phyloP scores from a whole-genome alignment of 2,113 vertebrate genomes.

The Hypanus sabinus region DNA sequence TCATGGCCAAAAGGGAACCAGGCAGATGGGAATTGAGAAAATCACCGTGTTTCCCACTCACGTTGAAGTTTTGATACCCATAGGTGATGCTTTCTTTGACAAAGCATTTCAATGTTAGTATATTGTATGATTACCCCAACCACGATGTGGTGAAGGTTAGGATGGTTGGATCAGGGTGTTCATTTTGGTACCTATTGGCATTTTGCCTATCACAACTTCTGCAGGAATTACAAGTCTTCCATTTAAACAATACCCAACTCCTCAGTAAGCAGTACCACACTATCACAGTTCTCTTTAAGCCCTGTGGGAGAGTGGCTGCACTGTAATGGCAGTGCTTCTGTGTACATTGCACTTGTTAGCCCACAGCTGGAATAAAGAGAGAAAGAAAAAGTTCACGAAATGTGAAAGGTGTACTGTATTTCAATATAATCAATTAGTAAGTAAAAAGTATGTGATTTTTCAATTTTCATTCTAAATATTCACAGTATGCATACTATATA shows the following conservation, averaged over 20 bases:
- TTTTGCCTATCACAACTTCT: background rate
- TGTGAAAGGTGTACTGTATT: no score
- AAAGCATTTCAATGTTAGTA: background rate
- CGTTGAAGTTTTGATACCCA: background rate
- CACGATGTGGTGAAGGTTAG: background rate
- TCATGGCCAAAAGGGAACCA: background rate
- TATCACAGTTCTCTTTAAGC: no score
- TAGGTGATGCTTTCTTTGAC: background rate
- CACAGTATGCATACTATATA: no score
- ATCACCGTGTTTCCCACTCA: background rate
- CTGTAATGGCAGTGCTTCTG: no score
- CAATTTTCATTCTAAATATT: no score
- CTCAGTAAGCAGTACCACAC: no score
- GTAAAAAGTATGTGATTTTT: no score
- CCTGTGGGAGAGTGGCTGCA: no score
- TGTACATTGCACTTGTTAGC: no score
- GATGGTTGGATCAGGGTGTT: background rate
- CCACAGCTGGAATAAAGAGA: no score
- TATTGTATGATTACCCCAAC: background rate
- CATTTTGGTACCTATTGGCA: background rate
- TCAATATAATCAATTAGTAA: no score
- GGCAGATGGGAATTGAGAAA: background rate
- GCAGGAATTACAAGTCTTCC: background rate
- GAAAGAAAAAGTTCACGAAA: no score
- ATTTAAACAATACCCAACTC: background rate